phyloP scores from a whole-genome alignment of 2,113 vertebrate genomes.

The Paratilapia polleni region DNA sequence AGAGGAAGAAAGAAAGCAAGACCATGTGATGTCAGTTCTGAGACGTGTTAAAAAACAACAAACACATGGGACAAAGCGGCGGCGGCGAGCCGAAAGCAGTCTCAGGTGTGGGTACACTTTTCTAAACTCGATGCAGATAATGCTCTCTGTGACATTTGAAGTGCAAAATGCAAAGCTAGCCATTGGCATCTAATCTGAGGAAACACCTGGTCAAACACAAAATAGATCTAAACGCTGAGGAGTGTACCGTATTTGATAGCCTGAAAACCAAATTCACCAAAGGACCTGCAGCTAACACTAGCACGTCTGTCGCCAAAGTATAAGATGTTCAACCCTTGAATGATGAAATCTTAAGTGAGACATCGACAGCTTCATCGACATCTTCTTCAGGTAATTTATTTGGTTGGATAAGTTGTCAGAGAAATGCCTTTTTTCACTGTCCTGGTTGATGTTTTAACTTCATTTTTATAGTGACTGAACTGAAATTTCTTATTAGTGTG shows the following conservation, averaged over 20 bases:
- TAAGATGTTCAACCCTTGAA: background rate
- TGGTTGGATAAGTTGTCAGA: background rate
- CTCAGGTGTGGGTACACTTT: background rate
- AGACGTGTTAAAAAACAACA: too few relatives aligned
- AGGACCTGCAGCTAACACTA: background rate
- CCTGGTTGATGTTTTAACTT: background rate
- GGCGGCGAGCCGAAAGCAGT: too few relatives aligned
- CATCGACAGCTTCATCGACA: background rate
- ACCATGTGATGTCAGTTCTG: background rate
- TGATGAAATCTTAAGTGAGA: background rate
- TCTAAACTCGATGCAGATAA: background rate
- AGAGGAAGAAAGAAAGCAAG: background rate
- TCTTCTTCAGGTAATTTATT: background rate
- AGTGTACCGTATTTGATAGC: background rate
- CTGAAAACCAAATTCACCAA: background rate
- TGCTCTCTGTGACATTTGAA: background rate
- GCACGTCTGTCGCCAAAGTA: background rate
- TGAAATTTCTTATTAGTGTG: too few relatives aligned
- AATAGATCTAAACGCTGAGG: background rate
- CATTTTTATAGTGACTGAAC: too few relatives aligned
- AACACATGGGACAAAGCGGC: too few relatives aligned
- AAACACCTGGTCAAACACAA: background rate
- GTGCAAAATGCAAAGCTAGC: background rate
- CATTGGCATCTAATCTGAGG: background rate
- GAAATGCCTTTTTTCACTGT: background rate